Percentiles rank a stretch among this genome's conserved stretches.
Conservation (phyloP, 2,888 invertebrate species). For the Eupithecia dodoneata region DNA sequence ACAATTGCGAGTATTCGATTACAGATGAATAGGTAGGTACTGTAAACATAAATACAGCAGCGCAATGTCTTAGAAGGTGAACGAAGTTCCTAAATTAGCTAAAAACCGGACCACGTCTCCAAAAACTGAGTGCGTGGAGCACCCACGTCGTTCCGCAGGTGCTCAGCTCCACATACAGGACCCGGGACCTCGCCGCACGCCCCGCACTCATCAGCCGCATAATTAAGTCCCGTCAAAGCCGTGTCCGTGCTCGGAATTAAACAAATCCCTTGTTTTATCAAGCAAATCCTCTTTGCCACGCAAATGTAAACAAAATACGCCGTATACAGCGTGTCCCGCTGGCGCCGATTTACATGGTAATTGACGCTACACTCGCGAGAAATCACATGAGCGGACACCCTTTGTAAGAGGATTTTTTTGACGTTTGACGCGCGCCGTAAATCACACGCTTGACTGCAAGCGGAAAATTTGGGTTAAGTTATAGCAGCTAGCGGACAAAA, state of each 20-base stretch:
- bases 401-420: constrained; percentile 43
- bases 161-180: constrained; percentile 5
- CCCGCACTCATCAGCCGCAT: constrained; percentile 27
- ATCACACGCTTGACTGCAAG: not conserved
- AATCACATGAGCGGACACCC: constrained; percentile 55
- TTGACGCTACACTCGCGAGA: constrained; percentile 65
- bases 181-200: not conserved
- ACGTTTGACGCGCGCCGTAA: constrained; percentile 24
- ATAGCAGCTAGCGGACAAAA: not conserved
- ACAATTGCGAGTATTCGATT: too few relatives aligned
- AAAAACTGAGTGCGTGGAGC: not conserved
- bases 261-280: constrained; percentile 55
- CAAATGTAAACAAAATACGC: constrained; percentile 37
- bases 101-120: not conserved
- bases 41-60: not conserved
- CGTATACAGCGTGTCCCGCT: constrained; percentile 33
- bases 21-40: not conserved
- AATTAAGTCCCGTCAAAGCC: constrained; percentile 40
- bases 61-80: not conserved
- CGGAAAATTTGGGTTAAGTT: not conserved
- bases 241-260: constrained; percentile 36
- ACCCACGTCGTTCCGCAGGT: not conserved
- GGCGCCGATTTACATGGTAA: constrained; percentile 74
- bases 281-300: constrained; percentile 53
- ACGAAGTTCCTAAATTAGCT: not conserved